A percentile compares a stretch with the other conserved stretches of the same genome.
phyloP scores from a whole-genome alignment of 2,113 vertebrate species.

The Pseudorhombus dupliciocellatus region DNA sequence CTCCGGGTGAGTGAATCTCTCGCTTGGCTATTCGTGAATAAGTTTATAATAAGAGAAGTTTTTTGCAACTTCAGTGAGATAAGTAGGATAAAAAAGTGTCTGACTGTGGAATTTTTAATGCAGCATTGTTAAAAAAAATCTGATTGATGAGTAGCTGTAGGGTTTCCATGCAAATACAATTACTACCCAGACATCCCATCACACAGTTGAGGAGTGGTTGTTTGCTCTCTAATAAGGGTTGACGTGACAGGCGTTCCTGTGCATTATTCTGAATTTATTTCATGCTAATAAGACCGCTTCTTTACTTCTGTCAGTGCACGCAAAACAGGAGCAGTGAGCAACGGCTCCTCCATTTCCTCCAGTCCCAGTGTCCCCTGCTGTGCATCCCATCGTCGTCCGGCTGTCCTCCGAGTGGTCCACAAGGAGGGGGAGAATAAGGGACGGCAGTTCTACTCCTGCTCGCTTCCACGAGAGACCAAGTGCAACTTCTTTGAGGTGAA shows the following conservation, averaged over 20 bases:
- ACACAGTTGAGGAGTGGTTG: conserved; percentile 3
- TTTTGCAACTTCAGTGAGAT: conserved; percentile 58
- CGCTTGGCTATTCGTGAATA: conserved; percentile 64
- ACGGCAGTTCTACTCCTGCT: conserved; percentile 88
- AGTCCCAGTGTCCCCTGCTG: conserved; percentile 79
- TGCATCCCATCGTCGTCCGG: conserved; percentile 79
- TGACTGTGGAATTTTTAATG: conserved; percentile 51
- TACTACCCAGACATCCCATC: conserved; percentile 21
- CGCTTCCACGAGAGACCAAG: conserved; percentile 82
- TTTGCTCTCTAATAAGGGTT: conserved; percentile 48
- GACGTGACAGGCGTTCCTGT: conserved; percentile 41
- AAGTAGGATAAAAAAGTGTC: conserved; percentile 45
- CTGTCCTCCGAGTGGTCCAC: conserved; percentile 84
- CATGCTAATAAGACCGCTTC: conserved; percentile 55
- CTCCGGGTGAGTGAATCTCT: conserved; percentile 68
- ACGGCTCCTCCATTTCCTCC: conserved; percentile 18
- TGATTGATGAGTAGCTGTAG: conserved; percentile 32
- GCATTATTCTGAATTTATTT: conserved; percentile 44
- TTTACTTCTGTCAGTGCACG: conserved; percentile 39
- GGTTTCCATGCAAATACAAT: conserved; percentile 17
- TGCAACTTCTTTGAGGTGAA: conserved; percentile 92
- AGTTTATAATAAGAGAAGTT: conserved; percentile 71
- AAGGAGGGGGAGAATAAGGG: conserved; percentile 92
- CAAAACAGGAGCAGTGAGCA: conserved; percentile 35
- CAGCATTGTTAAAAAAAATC: conserved; percentile 42